Evolutionary conservation across 92 coral and sea anemone species (phyloP).

Genomic region (Phenganax stokvisi): DNA sequence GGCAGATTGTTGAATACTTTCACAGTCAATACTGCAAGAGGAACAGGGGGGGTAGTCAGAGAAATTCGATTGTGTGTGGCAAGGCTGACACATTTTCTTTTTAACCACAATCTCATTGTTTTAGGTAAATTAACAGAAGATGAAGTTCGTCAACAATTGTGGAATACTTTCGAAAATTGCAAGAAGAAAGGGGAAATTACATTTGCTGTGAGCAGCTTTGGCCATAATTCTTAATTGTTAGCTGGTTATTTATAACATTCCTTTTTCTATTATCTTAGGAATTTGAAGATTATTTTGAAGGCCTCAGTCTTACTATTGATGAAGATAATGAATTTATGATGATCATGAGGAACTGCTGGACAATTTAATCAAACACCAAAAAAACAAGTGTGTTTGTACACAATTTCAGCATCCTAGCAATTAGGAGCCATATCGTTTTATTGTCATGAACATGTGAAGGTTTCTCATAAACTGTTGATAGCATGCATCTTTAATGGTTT

Average conservation of each 20-base stretch:
- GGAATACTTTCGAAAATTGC: conserved; percentile 73
- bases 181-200: conserved; percentile 82
- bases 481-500: no score
- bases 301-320: conserved; percentile 75
- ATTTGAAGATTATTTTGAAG: conserved; percentile 97
- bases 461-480: no score
- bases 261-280: conserved; percentile 49
- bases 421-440: no score
- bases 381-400: background rate
- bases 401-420: background rate
- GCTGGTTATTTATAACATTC: background rate
- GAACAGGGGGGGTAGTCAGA: no score
- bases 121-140: conserved; percentile 66
- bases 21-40: no score
- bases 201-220: conserved; percentile 61
- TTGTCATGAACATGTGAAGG: no score
- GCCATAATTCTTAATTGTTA: no score
- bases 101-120: background rate
- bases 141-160: conserved; percentile 65
- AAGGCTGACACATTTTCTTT: background rate
- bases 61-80: no score
- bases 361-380: conserved; percentile 18
- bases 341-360: conserved; percentile 98
- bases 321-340: conserved; percentile 80
- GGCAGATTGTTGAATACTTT: no score